Percentiles rank a stretch among this genome's conserved stretches.
Conservation (phyloP, 2,113 vertebrate genomes). For the Pelecanus crispus region DNA sequence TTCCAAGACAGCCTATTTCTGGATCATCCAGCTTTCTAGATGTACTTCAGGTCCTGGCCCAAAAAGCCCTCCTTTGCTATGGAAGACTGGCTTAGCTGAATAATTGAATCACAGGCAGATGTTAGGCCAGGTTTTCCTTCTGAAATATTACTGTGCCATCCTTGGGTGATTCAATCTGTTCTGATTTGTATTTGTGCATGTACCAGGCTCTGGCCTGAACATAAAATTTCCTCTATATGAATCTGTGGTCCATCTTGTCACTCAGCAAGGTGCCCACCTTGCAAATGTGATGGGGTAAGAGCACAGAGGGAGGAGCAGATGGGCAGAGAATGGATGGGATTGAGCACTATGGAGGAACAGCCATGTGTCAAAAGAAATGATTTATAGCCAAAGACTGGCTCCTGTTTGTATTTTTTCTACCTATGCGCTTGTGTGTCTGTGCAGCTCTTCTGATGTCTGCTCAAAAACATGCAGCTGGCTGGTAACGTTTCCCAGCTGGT, state of each 20-base stretch:
- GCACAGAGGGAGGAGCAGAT: not conserved
- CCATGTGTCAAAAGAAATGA: not conserved
- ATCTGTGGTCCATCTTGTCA: not conserved
- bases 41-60: not conserved
- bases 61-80: not conserved
- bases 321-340: not conserved
- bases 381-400: not conserved
- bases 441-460: not conserved
- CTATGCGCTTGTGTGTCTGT: not conserved
- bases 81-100: not conserved
- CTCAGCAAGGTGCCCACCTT: not conserved
- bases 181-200: not conserved
- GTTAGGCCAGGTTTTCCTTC: not conserved
- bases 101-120: not conserved
- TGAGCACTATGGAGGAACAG: not conserved
- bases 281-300: not conserved
- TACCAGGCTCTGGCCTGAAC: not conserved
- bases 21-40: not conserved
- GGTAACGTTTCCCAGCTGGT: not conserved
- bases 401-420: not conserved
- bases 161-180: not conserved
- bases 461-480: constrained; percentile 6
- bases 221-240: not conserved
- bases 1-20: not conserved
- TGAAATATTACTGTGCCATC: not conserved